Evolutionary conservation across 2,797 vertebrate species (phyloP).

Genomic region (Cacajao melanocephalus): DNA sequence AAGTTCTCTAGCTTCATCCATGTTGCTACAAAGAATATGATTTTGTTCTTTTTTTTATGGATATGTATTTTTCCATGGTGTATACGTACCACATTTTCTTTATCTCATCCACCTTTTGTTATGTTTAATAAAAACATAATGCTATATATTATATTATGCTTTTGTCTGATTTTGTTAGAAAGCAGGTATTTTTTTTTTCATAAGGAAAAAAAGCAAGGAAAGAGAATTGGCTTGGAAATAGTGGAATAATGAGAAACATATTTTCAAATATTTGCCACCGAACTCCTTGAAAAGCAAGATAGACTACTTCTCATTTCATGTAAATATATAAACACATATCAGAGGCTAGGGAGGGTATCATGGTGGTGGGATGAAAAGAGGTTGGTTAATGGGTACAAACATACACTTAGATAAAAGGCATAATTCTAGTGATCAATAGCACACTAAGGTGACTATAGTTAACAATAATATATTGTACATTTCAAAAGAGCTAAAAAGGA

Average conservation of each 20-base stretch:
- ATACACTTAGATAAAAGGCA: neutral
- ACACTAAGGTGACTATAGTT: neutral
- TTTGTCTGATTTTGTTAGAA: neutral
- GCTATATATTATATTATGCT: neutral
- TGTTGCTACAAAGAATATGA: too few species aligned
- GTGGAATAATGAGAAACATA: neutral
- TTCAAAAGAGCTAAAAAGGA: neutral
- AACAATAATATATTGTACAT: neutral
- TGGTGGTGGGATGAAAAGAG: neutral
- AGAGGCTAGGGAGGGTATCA: neutral
- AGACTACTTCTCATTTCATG: neutral
- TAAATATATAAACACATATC: neutral
- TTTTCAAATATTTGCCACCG: neutral
- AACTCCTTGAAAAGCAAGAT: neutral
- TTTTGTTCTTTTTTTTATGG: too few species aligned
- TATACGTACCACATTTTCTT: too few species aligned
- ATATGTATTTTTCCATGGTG: too few species aligned
- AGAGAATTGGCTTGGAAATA: neutral
- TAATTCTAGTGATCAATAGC: neutral
- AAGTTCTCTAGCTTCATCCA: too few species aligned
- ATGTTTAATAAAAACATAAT: neutral
- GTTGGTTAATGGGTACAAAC: neutral
- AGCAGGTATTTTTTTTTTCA: neutral
- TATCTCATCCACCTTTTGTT: neutral
- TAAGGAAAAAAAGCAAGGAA: neutral